phyloP scores from a whole-genome alignment of 2,888 invertebrate species.

The Trissolcus brochymenae region DNA sequence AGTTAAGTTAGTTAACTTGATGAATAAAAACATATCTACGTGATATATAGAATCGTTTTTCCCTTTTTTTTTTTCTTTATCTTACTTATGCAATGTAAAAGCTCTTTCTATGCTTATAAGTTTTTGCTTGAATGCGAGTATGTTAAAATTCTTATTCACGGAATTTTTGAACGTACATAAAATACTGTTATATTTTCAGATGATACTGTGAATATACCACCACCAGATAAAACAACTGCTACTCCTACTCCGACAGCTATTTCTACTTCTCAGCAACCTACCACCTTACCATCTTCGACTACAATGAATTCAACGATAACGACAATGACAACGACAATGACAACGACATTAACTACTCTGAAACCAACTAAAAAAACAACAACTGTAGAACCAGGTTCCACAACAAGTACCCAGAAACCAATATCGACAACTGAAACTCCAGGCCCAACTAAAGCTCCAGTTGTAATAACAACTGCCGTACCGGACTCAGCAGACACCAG shows the following conservation, averaged over 20 bases:
- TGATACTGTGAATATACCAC: neutral
- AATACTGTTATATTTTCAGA: neutral
- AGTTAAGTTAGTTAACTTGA: too few relatives aligned
- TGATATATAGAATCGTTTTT: too few relatives aligned
- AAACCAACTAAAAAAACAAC: slow-evolving; percentile 2
- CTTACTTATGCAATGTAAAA: too few relatives aligned
- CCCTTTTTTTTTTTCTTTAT: too few relatives aligned
- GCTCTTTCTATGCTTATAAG: too few relatives aligned
- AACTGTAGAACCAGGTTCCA: neutral
- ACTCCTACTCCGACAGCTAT: neutral
- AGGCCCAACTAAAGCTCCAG: slow-evolving; percentile 14
- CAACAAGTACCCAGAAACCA: slow-evolving; percentile 7
- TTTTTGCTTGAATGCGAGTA: too few relatives aligned
- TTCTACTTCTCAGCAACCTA: neutral
- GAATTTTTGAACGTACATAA: too few relatives aligned
- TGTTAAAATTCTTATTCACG: too few relatives aligned
- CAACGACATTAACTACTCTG: neutral
- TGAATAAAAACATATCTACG: too few relatives aligned
- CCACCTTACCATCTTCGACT: neutral
- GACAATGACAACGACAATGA: neutral
- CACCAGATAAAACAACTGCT: neutral
- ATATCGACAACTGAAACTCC: slow-evolving; percentile 6
- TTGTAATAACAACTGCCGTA: slow-evolving; percentile 26
- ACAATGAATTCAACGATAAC: neutral
- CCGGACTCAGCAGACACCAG: slow-evolving; percentile 21